Evolutionary conservation across 2,797 vertebrate species (phyloP).

Genomic region (Ctenochaetus hawaiiensis): DNA sequence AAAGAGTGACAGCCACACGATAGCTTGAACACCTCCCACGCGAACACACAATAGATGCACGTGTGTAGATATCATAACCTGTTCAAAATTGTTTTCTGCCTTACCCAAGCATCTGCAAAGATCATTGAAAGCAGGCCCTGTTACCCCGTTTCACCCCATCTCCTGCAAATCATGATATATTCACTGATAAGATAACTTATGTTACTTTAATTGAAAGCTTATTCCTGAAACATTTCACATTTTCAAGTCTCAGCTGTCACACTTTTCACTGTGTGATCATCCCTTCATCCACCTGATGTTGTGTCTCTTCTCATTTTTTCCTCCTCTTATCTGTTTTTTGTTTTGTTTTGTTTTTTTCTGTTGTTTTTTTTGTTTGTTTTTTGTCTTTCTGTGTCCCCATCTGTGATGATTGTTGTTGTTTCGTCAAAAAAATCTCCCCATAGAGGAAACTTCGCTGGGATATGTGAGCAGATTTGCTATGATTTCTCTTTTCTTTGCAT

Average conservation of each 20-base stretch:
- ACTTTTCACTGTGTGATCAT: slow-evolving; percentile 66
- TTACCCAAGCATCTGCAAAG: neutral
- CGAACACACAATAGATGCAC: slow-evolving; percentile 54
- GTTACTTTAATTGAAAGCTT: neutral
- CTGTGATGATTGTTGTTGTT: slow-evolving; percentile 76
- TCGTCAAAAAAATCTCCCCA: slow-evolving; percentile 80
- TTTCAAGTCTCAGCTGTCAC: slow-evolving; percentile 72
- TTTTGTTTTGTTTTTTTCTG: slow-evolving; percentile 78
- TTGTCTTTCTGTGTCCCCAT: slow-evolving; percentile 78
- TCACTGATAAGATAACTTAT: neutral
- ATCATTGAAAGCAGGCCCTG: slow-evolving; percentile 7
- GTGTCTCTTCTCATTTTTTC: slow-evolving; percentile 78
- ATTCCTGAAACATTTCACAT: slow-evolving; percentile 40
- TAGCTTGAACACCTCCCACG: slow-evolving; percentile 68
- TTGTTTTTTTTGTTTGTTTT: slow-evolving; percentile 79
- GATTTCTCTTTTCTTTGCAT: slow-evolving; percentile 78
- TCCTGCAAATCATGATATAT: neutral
- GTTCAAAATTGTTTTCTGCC: slow-evolving; percentile 30
- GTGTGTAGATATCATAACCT: slow-evolving; percentile 40
- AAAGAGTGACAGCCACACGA: slow-evolving; percentile 78
- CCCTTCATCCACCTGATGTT: slow-evolving; percentile 78
- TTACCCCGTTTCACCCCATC: neutral
- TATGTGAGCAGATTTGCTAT: slow-evolving; percentile 94
- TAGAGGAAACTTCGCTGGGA: slow-evolving; percentile 99
- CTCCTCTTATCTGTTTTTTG: slow-evolving; percentile 79